Evolutionary conservation across 2,888 invertebrate species (phyloP).

Genomic region (Lithophane semibrunnea): DNA sequence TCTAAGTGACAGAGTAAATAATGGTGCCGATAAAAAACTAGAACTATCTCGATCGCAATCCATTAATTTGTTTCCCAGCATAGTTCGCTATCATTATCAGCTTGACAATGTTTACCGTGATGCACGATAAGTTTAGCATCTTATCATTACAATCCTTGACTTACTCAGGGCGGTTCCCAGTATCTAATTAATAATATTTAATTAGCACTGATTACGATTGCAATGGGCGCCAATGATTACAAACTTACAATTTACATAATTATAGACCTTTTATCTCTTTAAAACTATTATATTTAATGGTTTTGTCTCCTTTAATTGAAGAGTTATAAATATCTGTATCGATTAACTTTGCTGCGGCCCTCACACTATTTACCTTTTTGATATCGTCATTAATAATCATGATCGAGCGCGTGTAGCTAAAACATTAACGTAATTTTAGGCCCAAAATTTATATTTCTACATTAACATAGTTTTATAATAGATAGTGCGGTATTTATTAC

Average conservation of each 20-base stretch:
- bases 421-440: slow-evolving; percentile 38
- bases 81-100: slow-evolving; percentile 56
- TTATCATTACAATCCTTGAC: slow-evolving; percentile 80
- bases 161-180: slow-evolving; percentile 82
- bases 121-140: slow-evolving; percentile 82
- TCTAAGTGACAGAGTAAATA: slow-evolving; percentile 15
- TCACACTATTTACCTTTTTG: slow-evolving; percentile 28
- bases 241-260: slow-evolving; percentile 69
- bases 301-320: slow-evolving; percentile 14
- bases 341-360: slow-evolving; percentile 6
- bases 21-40: slow-evolving; percentile 22
- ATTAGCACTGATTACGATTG: slow-evolving; percentile 74
- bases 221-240: slow-evolving; percentile 72
- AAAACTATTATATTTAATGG: slow-evolving; percentile 34
- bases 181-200: slow-evolving; percentile 71
- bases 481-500: slow-evolving; percentile 53
- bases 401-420: slow-evolving; percentile 52
- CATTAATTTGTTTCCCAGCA: slow-evolving; percentile 58
- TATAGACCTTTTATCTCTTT: slow-evolving; percentile 52
- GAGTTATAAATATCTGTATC: slow-evolving; percentile 17
- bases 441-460: slow-evolving; percentile 29
- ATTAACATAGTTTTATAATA: slow-evolving; percentile 49
- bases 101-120: slow-evolving; percentile 72
- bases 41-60: slow-evolving; percentile 58
- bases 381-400: slow-evolving; percentile 51